Evolutionary conservation across 2,797 vertebrate genomes (phyloP).

Genomic region (Urophycis tenuis): DNA sequence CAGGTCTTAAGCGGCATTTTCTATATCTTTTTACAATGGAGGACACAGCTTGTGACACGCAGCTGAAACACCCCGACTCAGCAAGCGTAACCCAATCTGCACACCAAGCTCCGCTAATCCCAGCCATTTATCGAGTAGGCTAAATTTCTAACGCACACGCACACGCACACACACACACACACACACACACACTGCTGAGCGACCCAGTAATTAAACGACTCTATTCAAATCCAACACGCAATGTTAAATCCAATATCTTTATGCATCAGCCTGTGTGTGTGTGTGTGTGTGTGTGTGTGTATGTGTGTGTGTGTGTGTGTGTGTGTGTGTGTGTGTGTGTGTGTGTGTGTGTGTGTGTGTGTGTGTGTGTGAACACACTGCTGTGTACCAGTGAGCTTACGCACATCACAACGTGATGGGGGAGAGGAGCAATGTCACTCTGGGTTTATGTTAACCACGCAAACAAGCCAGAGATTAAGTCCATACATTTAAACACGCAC

Average conservation of each 20-base stretch:
- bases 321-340: slow-evolving; percentile 11
- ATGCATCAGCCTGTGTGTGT: slow-evolving; percentile 18
- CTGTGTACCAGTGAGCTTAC: no score
- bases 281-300: slow-evolving; percentile 2
- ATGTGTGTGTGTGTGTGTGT: neutral
- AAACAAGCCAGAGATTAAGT: slow-evolving; percentile 13
- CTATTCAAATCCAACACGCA: slow-evolving; percentile 32
- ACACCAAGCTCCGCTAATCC: slow-evolving; percentile 57
- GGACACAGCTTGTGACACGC: slow-evolving; percentile 51
- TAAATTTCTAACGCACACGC: slow-evolving; percentile 29
- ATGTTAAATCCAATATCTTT: slow-evolving; percentile 28
- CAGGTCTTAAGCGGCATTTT: slow-evolving; percentile 59
- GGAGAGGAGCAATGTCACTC: neutral
- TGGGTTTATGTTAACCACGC: slow-evolving; percentile 23
- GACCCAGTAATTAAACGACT: slow-evolving; percentile 43
- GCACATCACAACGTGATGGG: neutral
- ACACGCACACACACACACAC: neutral
- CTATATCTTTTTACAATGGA: slow-evolving; percentile 58
- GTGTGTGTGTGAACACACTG: no score
- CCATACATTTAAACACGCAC: slow-evolving; percentile 16
- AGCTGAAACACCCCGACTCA: slow-evolving; percentile 51
- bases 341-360: slow-evolving; percentile 4
- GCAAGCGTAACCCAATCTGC: slow-evolving; percentile 56
- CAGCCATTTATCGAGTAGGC: slow-evolving; percentile 36
- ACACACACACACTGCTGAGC: slow-evolving; percentile 23